Conservation (phyloP, 2,113 vertebrate genomes). For the Cebus imitator region DNA sequence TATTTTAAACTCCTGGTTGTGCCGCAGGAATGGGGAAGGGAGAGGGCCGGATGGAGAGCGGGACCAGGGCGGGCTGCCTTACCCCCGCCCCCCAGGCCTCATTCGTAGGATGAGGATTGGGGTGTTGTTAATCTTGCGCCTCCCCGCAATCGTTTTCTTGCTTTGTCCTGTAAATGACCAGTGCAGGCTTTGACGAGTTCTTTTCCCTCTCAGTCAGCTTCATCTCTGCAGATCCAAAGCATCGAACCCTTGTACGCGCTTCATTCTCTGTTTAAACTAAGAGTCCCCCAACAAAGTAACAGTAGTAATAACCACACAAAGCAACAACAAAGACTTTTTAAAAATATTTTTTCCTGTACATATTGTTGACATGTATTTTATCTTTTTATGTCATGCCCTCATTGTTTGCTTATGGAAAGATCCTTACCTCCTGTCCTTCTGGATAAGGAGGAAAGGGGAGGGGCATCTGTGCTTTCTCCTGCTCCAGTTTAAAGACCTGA, state of each 20-base stretch:
- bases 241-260: neutral
- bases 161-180: neutral
- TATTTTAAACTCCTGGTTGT: slow-evolving; percentile 59
- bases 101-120: neutral
- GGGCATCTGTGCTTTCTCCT: neutral
- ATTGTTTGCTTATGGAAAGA: neutral
- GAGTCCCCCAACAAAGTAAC: neutral
- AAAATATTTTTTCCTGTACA: neutral
- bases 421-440: neutral
- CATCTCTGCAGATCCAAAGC: neutral
- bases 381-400: neutral
- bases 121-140: neutral
- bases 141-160: neutral
- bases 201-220: neutral
- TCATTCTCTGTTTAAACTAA: neutral
- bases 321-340: neutral
- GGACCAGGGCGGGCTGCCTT: neutral
- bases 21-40: slow-evolving; percentile 6
- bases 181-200: neutral
- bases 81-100: neutral
- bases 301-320: neutral
- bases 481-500: neutral
- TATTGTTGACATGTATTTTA: neutral
- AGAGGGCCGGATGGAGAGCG: neutral
- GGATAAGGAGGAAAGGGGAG: too few relatives aligned